phyloP scores from a whole-genome alignment of 2,113 vertebrate species.

The Macrotus californicus region DNA sequence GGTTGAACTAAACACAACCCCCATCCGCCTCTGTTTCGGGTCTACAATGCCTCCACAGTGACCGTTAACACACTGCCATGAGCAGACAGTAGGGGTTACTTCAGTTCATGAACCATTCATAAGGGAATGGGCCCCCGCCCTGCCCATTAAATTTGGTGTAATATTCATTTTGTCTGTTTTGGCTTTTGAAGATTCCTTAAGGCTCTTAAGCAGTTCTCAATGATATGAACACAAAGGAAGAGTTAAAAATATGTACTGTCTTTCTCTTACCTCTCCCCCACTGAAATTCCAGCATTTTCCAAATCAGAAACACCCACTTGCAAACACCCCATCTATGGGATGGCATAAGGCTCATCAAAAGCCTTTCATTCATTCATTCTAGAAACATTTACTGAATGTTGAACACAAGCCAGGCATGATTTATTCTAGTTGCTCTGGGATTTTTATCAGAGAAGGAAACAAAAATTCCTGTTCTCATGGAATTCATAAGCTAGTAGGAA shows the following conservation, averaged over 20 bases:
- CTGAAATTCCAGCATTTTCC: not conserved
- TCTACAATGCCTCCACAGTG: not conserved
- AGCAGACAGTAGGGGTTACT: not conserved
- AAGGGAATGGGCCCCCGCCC: not conserved
- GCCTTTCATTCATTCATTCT: not conserved
- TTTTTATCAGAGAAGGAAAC: not conserved
- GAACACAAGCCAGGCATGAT: not conserved
- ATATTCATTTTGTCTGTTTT: conserved; percentile 19
- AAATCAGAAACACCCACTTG: not conserved
- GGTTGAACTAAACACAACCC: not conserved
- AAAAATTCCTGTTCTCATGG: not conserved
- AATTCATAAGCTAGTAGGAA: not conserved
- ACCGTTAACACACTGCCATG: not conserved
- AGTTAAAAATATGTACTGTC: not conserved
- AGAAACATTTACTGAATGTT: not conserved
- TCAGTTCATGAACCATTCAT: not conserved
- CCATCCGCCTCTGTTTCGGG: not conserved
- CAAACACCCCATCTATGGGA: not conserved
- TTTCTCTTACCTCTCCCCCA: not conserved
- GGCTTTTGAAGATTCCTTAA: not conserved
- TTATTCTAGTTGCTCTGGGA: not conserved
- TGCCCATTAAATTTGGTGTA: not conserved
- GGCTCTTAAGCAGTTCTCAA: not conserved
- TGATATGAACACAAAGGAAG: not conserved
- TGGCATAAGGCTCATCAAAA: not conserved